phyloP scores from a whole-genome alignment of 2,888 invertebrate genomes.

The Platycheirus albimanus region DNA sequence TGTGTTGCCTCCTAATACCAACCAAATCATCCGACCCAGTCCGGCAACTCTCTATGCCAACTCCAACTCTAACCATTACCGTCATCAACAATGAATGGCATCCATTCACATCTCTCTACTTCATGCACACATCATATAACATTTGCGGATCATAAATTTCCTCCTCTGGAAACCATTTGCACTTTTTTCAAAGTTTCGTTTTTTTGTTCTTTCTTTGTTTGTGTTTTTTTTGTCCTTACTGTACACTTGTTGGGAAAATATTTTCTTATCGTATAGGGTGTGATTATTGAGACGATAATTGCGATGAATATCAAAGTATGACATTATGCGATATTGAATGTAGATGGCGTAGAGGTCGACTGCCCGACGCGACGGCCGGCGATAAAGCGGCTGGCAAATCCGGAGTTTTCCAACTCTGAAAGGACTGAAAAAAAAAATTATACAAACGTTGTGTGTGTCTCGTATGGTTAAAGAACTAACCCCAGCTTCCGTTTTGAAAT shows the following conservation, averaged over 20 bases:
- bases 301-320: constrained; percentile 70
- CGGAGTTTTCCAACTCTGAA: background rate
- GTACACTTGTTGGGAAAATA: constrained; percentile 18
- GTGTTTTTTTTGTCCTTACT: constrained; percentile 15
- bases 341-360: constrained; percentile 15
- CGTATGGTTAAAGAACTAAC: background rate
- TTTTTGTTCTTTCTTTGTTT: constrained; percentile 16
- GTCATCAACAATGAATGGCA: constrained; percentile 67
- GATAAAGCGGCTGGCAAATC: too few relatives aligned
- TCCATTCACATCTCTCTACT: constrained; percentile 68
- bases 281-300: constrained; percentile 73
- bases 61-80: constrained; percentile 35
- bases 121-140: constrained; percentile 74
- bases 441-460: background rate
- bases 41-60: constrained; percentile 9
- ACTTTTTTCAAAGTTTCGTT: constrained; percentile 56
- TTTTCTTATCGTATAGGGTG: constrained; percentile 62
- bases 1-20: constrained; percentile 52
- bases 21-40: constrained; percentile 56
- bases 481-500: background rate
- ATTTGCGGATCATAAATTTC: constrained; percentile 74
- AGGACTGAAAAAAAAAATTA: constrained; percentile 22
- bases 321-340: constrained; percentile 29
- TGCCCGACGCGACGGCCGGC: background rate
- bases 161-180: constrained; percentile 73